phyloP scores from a whole-genome alignment of 2,113 vertebrate genomes.

The Chaetura pelagica region DNA sequence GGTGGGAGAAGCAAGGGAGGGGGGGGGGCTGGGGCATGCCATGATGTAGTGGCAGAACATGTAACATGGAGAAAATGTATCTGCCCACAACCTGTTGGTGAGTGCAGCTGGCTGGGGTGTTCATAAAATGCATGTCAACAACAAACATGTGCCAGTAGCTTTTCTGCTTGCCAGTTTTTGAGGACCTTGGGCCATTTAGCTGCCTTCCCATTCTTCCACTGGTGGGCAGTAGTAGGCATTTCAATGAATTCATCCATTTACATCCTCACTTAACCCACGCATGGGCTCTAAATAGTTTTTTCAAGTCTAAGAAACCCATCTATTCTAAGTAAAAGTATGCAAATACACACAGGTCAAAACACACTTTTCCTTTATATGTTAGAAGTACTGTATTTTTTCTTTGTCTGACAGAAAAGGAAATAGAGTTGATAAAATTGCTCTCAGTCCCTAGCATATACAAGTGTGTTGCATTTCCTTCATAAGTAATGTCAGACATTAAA shows the following conservation, averaged over 20 bases:
- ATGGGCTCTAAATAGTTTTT: neutral
- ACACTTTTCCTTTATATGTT: neutral
- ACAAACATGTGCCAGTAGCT: rapidly evolving
- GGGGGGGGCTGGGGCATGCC: too few species aligned
- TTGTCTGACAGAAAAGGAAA: neutral
- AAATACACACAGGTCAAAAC: neutral
- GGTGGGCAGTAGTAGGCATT: neutral
- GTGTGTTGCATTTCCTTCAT: neutral
- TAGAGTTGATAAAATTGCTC: neutral
- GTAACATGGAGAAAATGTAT: neutral
- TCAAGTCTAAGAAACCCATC: neutral
- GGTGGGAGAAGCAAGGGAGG: too few species aligned
- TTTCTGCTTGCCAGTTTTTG: neutral
- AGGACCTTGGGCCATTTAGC: rapidly evolving
- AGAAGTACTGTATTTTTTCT: neutral
- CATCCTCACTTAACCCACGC: neutral
- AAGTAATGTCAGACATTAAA: neutral
- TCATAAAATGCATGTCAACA: neutral
- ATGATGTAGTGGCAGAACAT: neutral
- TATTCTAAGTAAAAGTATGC: neutral
- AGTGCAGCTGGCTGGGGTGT: neutral
- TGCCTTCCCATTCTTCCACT: neutral
- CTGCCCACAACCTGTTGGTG: rapidly evolving
- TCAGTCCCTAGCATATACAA: neutral
- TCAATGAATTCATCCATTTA: neutral